phyloP scores from a whole-genome alignment of 2,113 vertebrate genomes.

The Tupaia tana region DNA sequence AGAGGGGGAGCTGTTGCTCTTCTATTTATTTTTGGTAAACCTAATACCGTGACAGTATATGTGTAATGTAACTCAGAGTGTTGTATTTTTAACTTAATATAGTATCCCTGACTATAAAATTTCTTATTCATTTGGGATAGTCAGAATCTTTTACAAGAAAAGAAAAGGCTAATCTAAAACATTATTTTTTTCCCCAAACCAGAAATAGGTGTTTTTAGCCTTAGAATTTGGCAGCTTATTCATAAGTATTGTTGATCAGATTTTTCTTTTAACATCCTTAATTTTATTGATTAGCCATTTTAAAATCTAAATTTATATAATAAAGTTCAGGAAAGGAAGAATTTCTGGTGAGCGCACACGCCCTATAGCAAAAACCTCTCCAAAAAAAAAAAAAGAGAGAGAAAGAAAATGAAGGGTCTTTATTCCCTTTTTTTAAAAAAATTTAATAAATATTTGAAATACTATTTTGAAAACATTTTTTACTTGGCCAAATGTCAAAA shows the following conservation, averaged over 20 bases:
- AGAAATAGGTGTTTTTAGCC: constrained; percentile 7
- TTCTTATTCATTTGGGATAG: neutral
- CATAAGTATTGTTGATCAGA: neutral
- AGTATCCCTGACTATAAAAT: neutral
- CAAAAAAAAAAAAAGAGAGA: no score
- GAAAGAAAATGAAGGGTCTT: neutral
- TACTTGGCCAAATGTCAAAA: constrained; percentile 17
- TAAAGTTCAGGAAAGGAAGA: neutral
- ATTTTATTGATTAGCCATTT: constrained; percentile 8
- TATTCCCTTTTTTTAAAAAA: neutral
- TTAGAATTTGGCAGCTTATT: constrained; percentile 19
- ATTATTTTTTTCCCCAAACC: constrained; percentile 33
- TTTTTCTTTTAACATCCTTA: neutral
- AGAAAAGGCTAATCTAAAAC: constrained; percentile 5
- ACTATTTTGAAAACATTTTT: constrained; percentile 35
- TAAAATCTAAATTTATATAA: neutral
- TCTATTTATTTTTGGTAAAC: neutral
- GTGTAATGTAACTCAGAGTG: neutral
- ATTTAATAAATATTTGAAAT: constrained; percentile 38
- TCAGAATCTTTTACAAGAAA: constrained; percentile 6
- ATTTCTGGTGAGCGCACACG: neutral
- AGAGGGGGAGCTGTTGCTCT: neutral
- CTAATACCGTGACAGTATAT: neutral
- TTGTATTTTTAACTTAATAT: neutral
- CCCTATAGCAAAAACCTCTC: no score